Conservation (phyloP, 2,797 vertebrate genomes). For the Orientallactaga sibirica region DNA sequence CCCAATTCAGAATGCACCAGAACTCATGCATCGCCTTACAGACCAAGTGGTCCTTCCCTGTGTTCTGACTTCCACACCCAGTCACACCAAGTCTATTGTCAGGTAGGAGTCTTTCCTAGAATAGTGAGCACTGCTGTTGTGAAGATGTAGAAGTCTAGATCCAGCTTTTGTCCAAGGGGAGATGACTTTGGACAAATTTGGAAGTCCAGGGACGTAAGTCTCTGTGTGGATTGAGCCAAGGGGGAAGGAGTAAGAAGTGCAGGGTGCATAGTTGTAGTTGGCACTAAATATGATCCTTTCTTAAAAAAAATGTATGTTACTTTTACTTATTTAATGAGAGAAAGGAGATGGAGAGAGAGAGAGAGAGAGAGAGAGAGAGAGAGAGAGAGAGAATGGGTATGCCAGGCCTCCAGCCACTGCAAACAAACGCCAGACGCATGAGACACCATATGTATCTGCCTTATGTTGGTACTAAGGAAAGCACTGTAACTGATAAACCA, state of each 20-base stretch:
- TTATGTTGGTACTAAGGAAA: too few relatives aligned
- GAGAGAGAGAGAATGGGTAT: too few relatives aligned
- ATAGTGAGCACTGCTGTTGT: not conserved
- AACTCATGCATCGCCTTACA: not conserved
- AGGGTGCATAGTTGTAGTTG: not conserved
- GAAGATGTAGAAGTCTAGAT: not conserved
- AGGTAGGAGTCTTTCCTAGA: not conserved
- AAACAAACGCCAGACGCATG: too few relatives aligned
- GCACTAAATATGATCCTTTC: not conserved
- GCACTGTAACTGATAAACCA: too few relatives aligned
- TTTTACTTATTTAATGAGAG: too few relatives aligned
- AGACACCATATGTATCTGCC: too few relatives aligned
- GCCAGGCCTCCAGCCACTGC: too few relatives aligned
- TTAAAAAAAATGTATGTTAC: too few relatives aligned
- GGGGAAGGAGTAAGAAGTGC: not conserved
- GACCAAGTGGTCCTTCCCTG: not conserved
- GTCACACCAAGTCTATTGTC: not conserved
- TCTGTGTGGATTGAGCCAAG: not conserved
- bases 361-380: too few relatives aligned
- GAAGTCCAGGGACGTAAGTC: accelerated
- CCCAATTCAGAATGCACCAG: not conserved
- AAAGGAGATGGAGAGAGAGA: too few relatives aligned
- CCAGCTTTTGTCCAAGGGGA: accelerated
- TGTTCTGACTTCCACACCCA: not conserved
- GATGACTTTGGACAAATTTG: not conserved